Percentiles rank a stretch among this genome's conserved stretches.
Evolutionary conservation across 2,797 vertebrate genomes (phyloP).

Genomic region (Sebastes alutus): DNA sequence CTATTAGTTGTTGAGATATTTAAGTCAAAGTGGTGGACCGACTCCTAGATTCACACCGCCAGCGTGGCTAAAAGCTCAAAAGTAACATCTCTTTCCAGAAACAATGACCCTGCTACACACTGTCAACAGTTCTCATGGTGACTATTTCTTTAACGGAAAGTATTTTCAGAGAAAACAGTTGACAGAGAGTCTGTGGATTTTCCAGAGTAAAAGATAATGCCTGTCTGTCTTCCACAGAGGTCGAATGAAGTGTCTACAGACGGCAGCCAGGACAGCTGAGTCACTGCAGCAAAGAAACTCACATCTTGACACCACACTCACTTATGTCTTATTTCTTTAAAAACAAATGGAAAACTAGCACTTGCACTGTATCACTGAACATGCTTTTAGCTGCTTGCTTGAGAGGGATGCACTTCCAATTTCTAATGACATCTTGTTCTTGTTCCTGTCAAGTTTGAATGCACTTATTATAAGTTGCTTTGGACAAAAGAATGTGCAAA

Average conservation of each 20-base stretch:
- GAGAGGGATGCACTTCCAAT: neutral
- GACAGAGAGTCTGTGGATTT: neutral
- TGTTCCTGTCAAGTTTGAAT: neutral
- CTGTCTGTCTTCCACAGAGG: neutral
- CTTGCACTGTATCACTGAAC: neutral
- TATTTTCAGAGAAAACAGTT: neutral
- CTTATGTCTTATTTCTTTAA: neutral
- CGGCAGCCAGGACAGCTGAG: neutral
- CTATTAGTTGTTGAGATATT: neutral
- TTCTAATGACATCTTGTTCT: neutral
- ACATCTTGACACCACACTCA: neutral
- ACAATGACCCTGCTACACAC: neutral
- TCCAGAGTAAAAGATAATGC: neutral
- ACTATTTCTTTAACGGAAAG: neutral
- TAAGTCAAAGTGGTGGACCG: neutral
- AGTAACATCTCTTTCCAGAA: neutral
- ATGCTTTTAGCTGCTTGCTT: neutral
- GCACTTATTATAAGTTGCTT: neutral
- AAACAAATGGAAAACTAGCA: neutral
- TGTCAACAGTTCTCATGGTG: neutral
- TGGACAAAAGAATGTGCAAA: neutral
- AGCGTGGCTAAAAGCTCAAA: neutral
- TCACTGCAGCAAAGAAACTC: neutral
- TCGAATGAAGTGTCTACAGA: neutral
- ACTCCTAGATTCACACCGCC: neutral